Evolutionary conservation across 2,888 invertebrate genomes (phyloP).

Genomic region (Bedellia somnulentella): DNA sequence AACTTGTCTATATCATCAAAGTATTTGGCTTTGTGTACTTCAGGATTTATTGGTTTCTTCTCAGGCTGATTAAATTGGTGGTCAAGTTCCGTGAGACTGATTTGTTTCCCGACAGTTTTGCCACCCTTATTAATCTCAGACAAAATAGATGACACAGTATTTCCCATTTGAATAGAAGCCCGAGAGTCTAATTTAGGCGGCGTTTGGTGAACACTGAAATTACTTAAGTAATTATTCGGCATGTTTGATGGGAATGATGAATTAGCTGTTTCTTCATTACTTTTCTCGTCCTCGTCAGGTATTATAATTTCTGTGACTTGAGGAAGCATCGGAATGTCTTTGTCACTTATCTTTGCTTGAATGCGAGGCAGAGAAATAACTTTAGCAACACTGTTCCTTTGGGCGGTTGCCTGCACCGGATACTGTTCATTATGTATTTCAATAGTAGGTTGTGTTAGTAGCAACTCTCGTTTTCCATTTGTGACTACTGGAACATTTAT

Average conservation of each 20-base stretch:
- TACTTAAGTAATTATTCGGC: constrained; percentile 36
- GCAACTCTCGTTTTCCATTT: constrained; percentile 54
- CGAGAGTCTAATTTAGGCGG: constrained; percentile 51
- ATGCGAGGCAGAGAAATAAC: constrained; percentile 45
- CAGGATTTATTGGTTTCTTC: constrained; percentile 21
- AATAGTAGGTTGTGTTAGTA: constrained; percentile 54
- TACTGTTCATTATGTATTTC: constrained; percentile 56
- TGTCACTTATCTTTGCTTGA: constrained; percentile 49
- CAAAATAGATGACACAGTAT: constrained; percentile 62
- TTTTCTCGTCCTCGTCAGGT: constrained; percentile 64
- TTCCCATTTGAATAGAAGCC: constrained; percentile 63
- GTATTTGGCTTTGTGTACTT: constrained; percentile 43
- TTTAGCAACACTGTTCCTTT: constrained; percentile 46
- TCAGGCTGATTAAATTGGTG: constrained; percentile 42
- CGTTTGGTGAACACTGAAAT: constrained; percentile 39
- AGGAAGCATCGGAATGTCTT: constrained; percentile 72
- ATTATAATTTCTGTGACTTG: constrained; percentile 75
- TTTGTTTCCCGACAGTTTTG: constrained; percentile 41
- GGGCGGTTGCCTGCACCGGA: constrained; percentile 31
- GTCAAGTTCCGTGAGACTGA: constrained; percentile 45
- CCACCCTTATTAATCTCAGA: constrained; percentile 61
- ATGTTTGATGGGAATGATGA: constrained; percentile 30
- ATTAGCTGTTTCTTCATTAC: constrained; percentile 25
- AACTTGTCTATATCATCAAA: constrained; percentile 62
- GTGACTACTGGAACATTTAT: constrained; percentile 68